Base-by-base conservation (phyloP, 2,113 vertebrate species). In the Talpa occidentalis region DNA sequence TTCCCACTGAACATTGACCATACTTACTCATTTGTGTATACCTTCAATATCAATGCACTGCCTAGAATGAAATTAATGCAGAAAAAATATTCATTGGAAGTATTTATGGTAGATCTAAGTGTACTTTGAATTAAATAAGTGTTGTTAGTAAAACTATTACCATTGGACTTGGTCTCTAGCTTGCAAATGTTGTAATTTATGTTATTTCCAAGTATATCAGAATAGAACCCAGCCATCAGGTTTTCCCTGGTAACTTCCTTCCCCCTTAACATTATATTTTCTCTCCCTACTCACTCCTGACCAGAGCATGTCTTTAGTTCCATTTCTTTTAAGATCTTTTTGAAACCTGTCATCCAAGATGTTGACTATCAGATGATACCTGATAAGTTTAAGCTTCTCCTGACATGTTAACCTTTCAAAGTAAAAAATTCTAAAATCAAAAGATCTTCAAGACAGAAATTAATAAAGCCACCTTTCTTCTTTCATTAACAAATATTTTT, bases 381-480 rank as follows among this genome's bases (percentile, higher is more conserved):
- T 94, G 14, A 6, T 32, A 79, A 67, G 12, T 62, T 92, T 94
- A 77, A 47, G 24, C 16, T 84, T 83, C 83, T 69, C 6, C 12
- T 74, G n/a, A 94, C 42, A 89, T 40, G 6, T 21, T 93, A 22
- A 79, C 14, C 10, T 84, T 93, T 88, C 64, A 85, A 91, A 64
- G 21, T 90, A 12, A 19, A 12, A 54, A 56, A 30, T 10, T 60
- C 80, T 69, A 64, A 84, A 93, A 28, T 3, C 1, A 28, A 77
- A 66, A 77, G 0, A 60, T 21, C 10, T 67, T 89, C 49, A 77
- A 81, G 0, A 76, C 26, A 73, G 1, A 69, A 79, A 81, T 59
- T 24, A 88, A 66, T 81, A 52, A 89, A 89, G 77, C 76, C 3
- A 70, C 14, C 14, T n/a, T 93, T 54, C 30, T 91, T 81, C 64